Percentiles rank a stretch among this genome's conserved stretches.
phyloP scores from a whole-genome alignment of 2,797 vertebrate genomes.

The Myotis daubentonii region DNA sequence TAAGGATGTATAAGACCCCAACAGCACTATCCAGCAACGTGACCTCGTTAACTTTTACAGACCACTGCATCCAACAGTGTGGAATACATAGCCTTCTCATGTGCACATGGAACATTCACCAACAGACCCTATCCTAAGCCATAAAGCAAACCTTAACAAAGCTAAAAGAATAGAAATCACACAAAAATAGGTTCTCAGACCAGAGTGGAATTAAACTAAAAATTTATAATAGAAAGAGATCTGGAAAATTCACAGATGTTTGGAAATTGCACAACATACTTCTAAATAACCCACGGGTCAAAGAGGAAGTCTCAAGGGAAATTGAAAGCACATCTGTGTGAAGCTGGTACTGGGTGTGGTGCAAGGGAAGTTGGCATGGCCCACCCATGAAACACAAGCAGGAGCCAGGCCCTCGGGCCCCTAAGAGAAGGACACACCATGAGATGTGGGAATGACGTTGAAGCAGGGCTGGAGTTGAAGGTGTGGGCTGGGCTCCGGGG shows the following conservation, averaged over 20 bases:
- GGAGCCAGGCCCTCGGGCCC: not conserved
- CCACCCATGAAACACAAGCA: not conserved
- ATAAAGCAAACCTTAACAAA: not conserved
- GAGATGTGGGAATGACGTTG: not conserved
- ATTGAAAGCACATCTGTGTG: not conserved
- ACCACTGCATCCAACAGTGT: not conserved
- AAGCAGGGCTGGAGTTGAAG: not conserved
- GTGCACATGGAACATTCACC: not conserved
- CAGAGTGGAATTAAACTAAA: not conserved
- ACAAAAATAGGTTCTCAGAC: not conserved
- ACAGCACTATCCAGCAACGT: not conserved
- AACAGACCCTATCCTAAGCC: not conserved
- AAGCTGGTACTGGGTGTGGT: not conserved
- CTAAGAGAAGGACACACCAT: not conserved
- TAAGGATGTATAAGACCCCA: not conserved
- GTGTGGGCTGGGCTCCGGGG: not conserved
- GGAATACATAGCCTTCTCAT: not conserved
- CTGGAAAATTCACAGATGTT: constrained; percentile 10
- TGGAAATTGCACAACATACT: not conserved
- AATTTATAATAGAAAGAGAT: not conserved
- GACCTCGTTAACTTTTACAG: not conserved
- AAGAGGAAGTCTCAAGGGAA: not conserved
- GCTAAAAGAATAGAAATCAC: not conserved
- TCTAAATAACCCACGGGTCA: not conserved
- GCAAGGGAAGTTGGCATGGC: not conserved